Evolutionary conservation across 2,113 vertebrate genomes (phyloP), one percentile per base, ranked within the genome.

Genomic region (Vidua chalybeata): DNA sequence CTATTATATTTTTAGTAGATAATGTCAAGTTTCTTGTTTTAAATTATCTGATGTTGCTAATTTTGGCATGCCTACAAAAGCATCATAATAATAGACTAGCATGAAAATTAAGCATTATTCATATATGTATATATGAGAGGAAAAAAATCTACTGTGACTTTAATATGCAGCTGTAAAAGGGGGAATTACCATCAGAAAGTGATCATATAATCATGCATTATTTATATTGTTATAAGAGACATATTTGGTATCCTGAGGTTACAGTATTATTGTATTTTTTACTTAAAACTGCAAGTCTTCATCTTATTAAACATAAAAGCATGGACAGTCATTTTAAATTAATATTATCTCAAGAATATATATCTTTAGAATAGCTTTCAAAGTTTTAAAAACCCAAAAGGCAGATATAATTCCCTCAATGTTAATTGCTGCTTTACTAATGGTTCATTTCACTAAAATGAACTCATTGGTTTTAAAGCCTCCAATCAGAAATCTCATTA

Each of bases 101-200:
- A 18, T 63, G 39, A 86, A 94, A 95, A 90, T 92, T 74, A 90
- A 94, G 74, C 82, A 91, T 78, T 95, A 84, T 74, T 85, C 41
- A 59, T 82, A 49, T 54, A 66, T 49, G 45, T 56, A 8, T 82
- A 11, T 81, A 37, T 46, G 30, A 28, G 59, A 49, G 26, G 87
- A 52, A 91, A 92, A 89, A 94, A 93, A 84, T 26, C 49, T 89
- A 18, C 67, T 80, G 39, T 61, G 20, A 8, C n/a, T 75, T 92
- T 74, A 96, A 80, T 84, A 91, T 49, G n/a, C 48, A 76, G 30
- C 46, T 85, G 20, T 76, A 95, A 74, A 59, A 87, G 66, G 15
- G 62, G 39, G 45, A 89, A 74, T 66, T 93, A 45, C 30, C 48
- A 75, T 68, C 94, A 95, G 94, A 95, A 94, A 88, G 31, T 87